These are phyloP conservation scores for Athalia circularis DNA, from an alignment of 2,888 invertebrate genomes.

Conservation along the genomic window DNA sequence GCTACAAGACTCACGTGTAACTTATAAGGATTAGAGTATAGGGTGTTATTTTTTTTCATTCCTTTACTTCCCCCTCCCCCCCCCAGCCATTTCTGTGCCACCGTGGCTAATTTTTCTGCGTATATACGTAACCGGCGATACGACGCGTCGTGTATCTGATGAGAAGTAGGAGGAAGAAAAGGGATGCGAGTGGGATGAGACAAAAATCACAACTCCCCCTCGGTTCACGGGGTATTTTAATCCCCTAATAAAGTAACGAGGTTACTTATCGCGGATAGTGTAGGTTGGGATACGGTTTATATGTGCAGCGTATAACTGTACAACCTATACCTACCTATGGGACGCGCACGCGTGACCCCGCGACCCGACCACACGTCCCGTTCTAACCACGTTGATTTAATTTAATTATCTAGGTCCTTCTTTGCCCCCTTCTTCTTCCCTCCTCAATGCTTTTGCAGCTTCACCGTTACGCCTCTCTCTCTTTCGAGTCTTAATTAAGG, in stretches of 20 bases:
- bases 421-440: not conserved
- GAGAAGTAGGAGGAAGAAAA: not conserved
- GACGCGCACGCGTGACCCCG: not conserved
- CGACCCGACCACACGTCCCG: not conserved
- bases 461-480: not conserved
- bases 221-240: conserved; percentile 20
- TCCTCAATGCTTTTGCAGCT: not conserved
- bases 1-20: conserved; percentile 59
- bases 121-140: too few relatives aligned
- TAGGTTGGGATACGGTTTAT: not conserved
- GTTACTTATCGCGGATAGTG: conserved; percentile 4
- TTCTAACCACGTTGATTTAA: conserved; percentile 29
- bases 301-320: too few relatives aligned
- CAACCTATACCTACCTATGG: too few relatives aligned
- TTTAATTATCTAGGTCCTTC: conserved; percentile 6
- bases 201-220: conserved; percentile 39
- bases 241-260: conserved; percentile 42
- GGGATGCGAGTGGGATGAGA: not conserved
- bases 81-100: conserved; percentile 1
- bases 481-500: conserved; percentile 10
- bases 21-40: conserved; percentile 59
- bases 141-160: conserved; percentile 2
- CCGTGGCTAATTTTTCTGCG: not conserved
- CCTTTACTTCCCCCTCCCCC: not conserved
- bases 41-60: conserved; percentile 23